phyloP scores from a whole-genome alignment of 1,140 invertebrate species.

The Holotrichia oblita region DNA sequence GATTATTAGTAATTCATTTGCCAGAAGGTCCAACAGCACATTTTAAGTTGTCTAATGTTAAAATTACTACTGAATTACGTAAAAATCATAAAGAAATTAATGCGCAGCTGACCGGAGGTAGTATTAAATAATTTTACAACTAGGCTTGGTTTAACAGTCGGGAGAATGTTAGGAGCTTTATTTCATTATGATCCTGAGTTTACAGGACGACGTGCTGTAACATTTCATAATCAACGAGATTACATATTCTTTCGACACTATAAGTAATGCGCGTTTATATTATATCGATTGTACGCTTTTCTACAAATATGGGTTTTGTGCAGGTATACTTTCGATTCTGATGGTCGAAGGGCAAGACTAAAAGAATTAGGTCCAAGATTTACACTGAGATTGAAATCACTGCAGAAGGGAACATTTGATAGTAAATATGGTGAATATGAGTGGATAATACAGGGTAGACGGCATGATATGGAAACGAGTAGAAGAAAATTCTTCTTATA shows the following conservation, averaged over 20 bases:
- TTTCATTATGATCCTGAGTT: slow-evolving; percentile 98
- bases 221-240: slow-evolving; percentile 99
- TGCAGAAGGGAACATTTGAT: slow-evolving; percentile 98
- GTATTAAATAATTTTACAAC: slow-evolving; percentile 97
- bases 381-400: slow-evolving; percentile 89
- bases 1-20: slow-evolving; percentile 90
- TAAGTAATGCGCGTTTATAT: slow-evolving; percentile 68
- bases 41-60: slow-evolving; percentile 83
- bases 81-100: slow-evolving; percentile 83
- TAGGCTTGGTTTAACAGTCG: slow-evolving; percentile 87
- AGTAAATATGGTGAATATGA: slow-evolving; percentile 96
- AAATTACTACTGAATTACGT: slow-evolving; percentile 81
- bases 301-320: slow-evolving; percentile 23
- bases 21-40: slow-evolving; percentile 96
- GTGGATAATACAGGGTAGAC: slow-evolving; percentile 92
- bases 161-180: slow-evolving; percentile 92
- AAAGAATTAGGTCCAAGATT: slow-evolving; percentile 95
- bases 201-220: slow-evolving; percentile 89
- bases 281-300: neutral
- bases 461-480: slow-evolving; percentile 92
- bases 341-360: slow-evolving; percentile 83
- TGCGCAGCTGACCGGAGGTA: slow-evolving; percentile 90
- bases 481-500: slow-evolving; percentile 90
- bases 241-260: slow-evolving; percentile 99
- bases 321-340: slow-evolving; percentile 92